Percentiles rank a stretch among this genome's conserved stretches.
Conservation (phyloP, 2,113 vertebrate genomes). For the Tylochromis polylepis region DNA sequence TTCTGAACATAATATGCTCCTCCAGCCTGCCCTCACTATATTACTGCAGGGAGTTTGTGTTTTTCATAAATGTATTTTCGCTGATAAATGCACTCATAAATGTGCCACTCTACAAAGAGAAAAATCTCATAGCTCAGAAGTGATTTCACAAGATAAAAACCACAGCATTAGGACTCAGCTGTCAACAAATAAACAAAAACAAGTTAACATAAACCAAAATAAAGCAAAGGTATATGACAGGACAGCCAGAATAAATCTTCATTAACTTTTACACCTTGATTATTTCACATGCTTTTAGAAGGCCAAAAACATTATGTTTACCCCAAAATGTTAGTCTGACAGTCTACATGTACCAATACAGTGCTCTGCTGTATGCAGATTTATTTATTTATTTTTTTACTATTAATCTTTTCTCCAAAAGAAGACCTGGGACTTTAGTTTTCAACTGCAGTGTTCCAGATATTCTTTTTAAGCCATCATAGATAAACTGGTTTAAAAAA, state of each 20-base stretch:
- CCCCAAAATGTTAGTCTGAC: neutral
- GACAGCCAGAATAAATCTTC: neutral
- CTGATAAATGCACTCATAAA: neutral
- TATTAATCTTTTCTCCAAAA: neutral
- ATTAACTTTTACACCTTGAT: neutral
- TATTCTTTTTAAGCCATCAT: neutral
- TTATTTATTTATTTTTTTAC: neutral
- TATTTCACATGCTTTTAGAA: neutral
- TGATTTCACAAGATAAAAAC: neutral
- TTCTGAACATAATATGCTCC: neutral
- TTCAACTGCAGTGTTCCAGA: neutral
- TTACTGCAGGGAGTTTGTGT: neutral
- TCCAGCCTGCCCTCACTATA: neutral
- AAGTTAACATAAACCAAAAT: neutral
- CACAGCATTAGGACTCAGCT: neutral
- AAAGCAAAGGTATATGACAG: neutral
- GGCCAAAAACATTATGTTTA: neutral
- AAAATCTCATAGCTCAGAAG: neutral
- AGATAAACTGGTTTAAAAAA: neutral
- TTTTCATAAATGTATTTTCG: neutral
- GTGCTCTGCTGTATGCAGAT: neutral
- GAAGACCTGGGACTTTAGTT: neutral
- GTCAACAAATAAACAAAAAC: neutral
- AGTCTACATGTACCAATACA: neutral
- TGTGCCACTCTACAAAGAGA: neutral